Percentiles rank a stretch among this genome's conserved stretches.
Conservation (phyloP, 2,888 invertebrate genomes). For the Andrena bucephala region DNA sequence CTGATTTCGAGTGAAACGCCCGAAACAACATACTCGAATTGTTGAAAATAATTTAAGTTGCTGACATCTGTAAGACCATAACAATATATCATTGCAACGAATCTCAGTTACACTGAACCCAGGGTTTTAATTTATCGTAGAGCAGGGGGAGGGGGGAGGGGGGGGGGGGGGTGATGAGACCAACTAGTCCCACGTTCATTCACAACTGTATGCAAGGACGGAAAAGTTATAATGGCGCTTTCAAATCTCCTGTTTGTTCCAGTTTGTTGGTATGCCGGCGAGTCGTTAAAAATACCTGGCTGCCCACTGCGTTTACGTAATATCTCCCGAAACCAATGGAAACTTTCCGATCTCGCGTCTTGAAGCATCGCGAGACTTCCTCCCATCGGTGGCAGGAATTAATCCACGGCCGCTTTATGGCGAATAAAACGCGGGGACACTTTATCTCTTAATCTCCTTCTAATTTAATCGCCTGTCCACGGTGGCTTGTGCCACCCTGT, state of each 20-base stretch:
- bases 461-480: slow-evolving; percentile 64
- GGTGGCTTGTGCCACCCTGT: slow-evolving; percentile 48
- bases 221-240: slow-evolving; percentile 11
- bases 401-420: slow-evolving; percentile 64
- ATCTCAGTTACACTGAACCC: too few relatives aligned
- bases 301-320: slow-evolving; percentile 32
- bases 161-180: too few relatives aligned
- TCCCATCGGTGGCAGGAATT: slow-evolving; percentile 49
- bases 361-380: slow-evolving; percentile 56
- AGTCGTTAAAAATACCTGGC: slow-evolving; percentile 15
- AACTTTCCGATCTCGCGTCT: slow-evolving; percentile 54
- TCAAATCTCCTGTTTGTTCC: neutral
- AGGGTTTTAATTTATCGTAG: too few relatives aligned
- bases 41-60: too few relatives aligned
- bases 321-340: slow-evolving; percentile 31
- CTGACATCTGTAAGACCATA: too few relatives aligned
- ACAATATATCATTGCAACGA: too few relatives aligned
- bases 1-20: too few relatives aligned
- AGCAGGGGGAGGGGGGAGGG: too few relatives aligned
- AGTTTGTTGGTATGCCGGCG: slow-evolving; percentile 7
- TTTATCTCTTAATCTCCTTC: slow-evolving; percentile 65
- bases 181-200: too few relatives aligned
- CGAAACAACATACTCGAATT: too few relatives aligned
- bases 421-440: slow-evolving; percentile 64
- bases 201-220: too few relatives aligned